Percentiles rank a stretch among this genome's conserved stretches.
Conservation (phyloP, 1,140 invertebrate genomes). For the Megathymus violae region DNA sequence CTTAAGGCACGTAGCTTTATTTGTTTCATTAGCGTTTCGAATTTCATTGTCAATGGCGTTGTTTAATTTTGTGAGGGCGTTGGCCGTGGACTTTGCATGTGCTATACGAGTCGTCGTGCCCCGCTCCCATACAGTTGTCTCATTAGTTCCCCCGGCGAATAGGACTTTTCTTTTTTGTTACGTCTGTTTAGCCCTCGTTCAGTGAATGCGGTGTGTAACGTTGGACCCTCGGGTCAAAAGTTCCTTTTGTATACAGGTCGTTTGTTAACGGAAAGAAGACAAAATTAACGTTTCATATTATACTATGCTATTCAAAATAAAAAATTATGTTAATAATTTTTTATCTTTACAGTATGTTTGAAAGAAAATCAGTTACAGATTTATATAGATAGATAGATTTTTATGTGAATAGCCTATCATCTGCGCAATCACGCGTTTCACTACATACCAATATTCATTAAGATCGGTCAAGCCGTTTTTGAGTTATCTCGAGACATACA, state of each 20-base stretch:
- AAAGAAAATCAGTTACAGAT: no score
- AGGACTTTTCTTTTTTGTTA: slow-evolving; percentile 56
- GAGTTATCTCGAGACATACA: no score
- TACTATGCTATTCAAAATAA: slow-evolving; percentile 1
- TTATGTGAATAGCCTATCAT: no score
- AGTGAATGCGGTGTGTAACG: slow-evolving; percentile 52
- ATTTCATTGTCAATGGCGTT: slow-evolving; percentile 57
- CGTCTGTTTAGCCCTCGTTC: slow-evolving; percentile 59
- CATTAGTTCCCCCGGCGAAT: slow-evolving; percentile 66
- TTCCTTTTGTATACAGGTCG: slow-evolving; percentile 19
- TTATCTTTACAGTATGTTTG: neutral
- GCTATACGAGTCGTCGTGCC: slow-evolving; percentile 37
- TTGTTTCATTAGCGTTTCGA: slow-evolving; percentile 50
- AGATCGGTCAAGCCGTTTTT: no score
- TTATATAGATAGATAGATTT: no score
- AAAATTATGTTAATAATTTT: neutral
- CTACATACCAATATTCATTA: no score
- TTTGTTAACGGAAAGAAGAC: slow-evolving; percentile 23
- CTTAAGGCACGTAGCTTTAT: slow-evolving; percentile 33
- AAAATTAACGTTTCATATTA: slow-evolving; percentile 25
- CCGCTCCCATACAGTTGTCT: slow-evolving; percentile 63
- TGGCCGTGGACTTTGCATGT: slow-evolving; percentile 62
- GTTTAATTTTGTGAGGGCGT: slow-evolving; percentile 66
- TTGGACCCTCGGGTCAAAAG: slow-evolving; percentile 3
- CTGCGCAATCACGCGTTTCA: no score